Base-by-base conservation (phyloP, 2,113 vertebrate genomes). In the Neopipo cinnamomea region DNA sequence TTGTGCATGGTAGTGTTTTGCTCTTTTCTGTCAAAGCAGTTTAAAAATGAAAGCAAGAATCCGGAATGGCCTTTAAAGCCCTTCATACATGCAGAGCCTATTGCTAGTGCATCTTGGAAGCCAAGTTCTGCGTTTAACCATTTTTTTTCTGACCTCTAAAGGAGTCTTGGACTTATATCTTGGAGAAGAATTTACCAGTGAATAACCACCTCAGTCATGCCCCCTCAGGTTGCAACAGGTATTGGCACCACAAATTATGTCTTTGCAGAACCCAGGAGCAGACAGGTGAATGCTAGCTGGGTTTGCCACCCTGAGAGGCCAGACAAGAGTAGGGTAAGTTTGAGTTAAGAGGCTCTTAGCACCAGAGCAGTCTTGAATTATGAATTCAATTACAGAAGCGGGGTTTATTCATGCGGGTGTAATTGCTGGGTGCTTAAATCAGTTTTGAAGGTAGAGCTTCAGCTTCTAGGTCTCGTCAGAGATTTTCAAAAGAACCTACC, bases 401-500 rank as follows among this genome's bases (percentile, higher is more conserved):
- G 44, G 8, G 14, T 78, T 81, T 90, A 84, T 91, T 95, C 47
- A 37, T 35, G 22, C 0, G 0, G 23, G 13, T 91, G 52, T 92
- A 95, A 92, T 91, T 76, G 24, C 65, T 7, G 4, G 66, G 46
- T 91, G 56, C 80, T 87, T 91, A 68, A 72, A 88, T 89, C 12
- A 5, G 16, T 78, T 96, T 79, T 65, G 65, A 89, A 94, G 66
- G 70, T 53, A 56, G 49, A 89, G 91, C 68, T 88, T 90, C 7
- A 87, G 50, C 75, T 94, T 79, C 52, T 59, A 67, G 65, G 70
- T 96, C 86, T 95, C 7, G 4, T 52, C 4, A 15, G 62, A 92
- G 89, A 91, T 89, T 85, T 96, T 95, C 72, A 65, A 61, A 70
- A 89, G 85, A 86, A 22, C n/a, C 52, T 72, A 25, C 39, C 15